A percentile compares a stretch with the other conserved stretches of the same genome.
phyloP scores from a whole-genome alignment of 2,797 vertebrate species.

The Toxotes lorentzi region DNA sequence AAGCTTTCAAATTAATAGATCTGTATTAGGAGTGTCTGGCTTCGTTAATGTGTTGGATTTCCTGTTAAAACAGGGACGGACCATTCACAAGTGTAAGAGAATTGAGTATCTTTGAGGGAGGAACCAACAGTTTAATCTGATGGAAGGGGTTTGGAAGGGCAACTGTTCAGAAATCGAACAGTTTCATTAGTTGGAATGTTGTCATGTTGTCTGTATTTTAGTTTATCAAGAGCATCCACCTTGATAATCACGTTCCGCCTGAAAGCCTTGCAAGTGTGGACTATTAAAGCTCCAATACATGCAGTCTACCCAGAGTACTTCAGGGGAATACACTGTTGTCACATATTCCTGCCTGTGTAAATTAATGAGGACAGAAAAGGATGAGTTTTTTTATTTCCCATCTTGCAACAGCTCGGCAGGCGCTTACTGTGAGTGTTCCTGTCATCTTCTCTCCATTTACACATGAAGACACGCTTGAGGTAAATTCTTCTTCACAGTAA shows the following conservation, averaged over 20 bases:
- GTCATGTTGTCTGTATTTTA: background rate
- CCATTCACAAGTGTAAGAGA: background rate
- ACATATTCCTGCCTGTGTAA: slow-evolving; percentile 22
- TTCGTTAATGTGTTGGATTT: slow-evolving; percentile 17
- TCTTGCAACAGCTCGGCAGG: slow-evolving; percentile 11
- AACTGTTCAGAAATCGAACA: background rate
- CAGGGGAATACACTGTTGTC: slow-evolving; percentile 17
- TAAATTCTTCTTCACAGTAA: slow-evolving; percentile 54
- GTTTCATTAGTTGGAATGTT: background rate
- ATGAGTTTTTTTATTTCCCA: slow-evolving; percentile 1
- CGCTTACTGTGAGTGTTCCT: slow-evolving; percentile 28
- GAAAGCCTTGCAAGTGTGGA: background rate
- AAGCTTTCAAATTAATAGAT: background rate
- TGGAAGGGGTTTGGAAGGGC: background rate
- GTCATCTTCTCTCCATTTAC: slow-evolving; percentile 44
- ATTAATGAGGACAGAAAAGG: slow-evolving; percentile 46
- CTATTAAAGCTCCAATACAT: slow-evolving; percentile 1
- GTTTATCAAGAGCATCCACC: background rate
- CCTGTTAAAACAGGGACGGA: slow-evolving; percentile 5
- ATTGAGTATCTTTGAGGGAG: background rate
- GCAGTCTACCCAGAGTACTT: slow-evolving; percentile 13
- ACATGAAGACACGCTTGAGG: slow-evolving; percentile 47
- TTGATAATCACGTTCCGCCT: slow-evolving; percentile 2
- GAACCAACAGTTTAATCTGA: background rate
- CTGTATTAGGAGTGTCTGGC: background rate